Evolutionary conservation across 2,113 vertebrate genomes (phyloP).

Genomic region (Neolamprologus modestus): DNA sequence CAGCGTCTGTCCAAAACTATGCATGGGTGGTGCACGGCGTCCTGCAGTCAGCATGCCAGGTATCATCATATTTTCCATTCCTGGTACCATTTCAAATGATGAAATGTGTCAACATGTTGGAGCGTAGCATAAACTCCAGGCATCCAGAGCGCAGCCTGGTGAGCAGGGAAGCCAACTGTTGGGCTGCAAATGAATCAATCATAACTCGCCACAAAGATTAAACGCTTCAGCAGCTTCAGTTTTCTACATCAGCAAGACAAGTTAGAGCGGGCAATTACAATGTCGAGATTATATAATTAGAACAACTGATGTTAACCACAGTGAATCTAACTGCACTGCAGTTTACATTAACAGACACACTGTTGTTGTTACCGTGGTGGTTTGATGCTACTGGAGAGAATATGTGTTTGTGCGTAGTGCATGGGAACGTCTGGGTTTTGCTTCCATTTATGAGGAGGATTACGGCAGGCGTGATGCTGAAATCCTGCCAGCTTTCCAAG

Average conservation of each 20-base stretch:
- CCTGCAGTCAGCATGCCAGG: background rate
- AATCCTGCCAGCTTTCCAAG: background rate
- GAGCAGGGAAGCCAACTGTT: background rate
- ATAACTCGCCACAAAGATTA: background rate
- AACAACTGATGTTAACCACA: background rate
- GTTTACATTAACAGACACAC: background rate
- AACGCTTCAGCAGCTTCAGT: background rate
- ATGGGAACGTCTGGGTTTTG: background rate
- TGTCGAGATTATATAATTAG: background rate
- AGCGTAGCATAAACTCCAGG: conserved; percentile 33
- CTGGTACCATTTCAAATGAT: conserved; percentile 19
- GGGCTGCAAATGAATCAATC: conserved; percentile 13
- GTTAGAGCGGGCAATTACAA: background rate
- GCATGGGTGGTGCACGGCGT: background rate
- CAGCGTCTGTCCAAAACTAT: background rate
- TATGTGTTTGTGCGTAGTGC: background rate
- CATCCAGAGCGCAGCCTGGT: conserved; percentile 1
- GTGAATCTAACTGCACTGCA: background rate
- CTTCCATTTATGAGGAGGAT: background rate
- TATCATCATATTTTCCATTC: conserved; percentile 41
- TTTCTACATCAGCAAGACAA: background rate
- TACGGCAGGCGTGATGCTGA: background rate
- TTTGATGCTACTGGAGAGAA: background rate
- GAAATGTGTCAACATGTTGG: conserved; percentile 34
- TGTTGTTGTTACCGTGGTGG: background rate